A percentile compares a stretch with the other conserved stretches of the same genome.
These are phyloP conservation scores for Pseudomyrmex cubaensis DNA, from an alignment of 1,140 invertebrate genomes.

Conservation along the genomic window DNA sequence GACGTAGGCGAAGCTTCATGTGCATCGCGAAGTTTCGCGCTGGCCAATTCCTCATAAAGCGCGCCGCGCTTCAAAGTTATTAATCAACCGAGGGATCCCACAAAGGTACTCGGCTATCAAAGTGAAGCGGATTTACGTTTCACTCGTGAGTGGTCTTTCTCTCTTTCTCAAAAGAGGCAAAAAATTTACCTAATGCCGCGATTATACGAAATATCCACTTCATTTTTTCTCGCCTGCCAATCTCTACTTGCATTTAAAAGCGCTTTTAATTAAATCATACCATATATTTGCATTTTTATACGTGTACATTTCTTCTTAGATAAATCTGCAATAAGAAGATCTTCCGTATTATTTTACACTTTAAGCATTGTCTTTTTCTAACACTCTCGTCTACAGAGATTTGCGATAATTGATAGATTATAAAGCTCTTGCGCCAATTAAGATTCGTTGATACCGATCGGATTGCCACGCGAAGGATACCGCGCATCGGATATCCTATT, in stretches of 20 bases:
- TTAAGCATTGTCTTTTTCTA: neutral
- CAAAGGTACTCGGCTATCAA: slow-evolving; percentile 35
- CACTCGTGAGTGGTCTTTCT: neutral
- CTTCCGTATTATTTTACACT: too few relatives aligned
- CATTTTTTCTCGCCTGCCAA: neutral
- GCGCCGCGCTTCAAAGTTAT: slow-evolving; percentile 13
- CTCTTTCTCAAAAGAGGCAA: neutral
- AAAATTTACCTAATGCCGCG: slow-evolving; percentile 18
- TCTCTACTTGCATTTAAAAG: neutral
- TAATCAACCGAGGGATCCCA: slow-evolving; percentile 29
- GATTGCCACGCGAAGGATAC: neutral
- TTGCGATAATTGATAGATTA: neutral
- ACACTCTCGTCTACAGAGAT: neutral
- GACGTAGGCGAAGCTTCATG: neutral
- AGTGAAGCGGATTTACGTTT: slow-evolving; percentile 13
- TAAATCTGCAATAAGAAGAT: too few relatives aligned
- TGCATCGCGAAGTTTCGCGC: slow-evolving; percentile 19
- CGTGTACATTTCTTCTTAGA: too few relatives aligned
- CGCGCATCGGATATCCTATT: slow-evolving; percentile 16
- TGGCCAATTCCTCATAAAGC: slow-evolving; percentile 9
- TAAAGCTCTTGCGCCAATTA: slow-evolving; percentile 6
- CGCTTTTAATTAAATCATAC: neutral
- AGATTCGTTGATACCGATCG: slow-evolving; percentile 36
- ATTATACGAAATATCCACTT: slow-evolving; percentile 5
- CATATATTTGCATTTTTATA: neutral